Percentiles rank a stretch among this genome's conserved stretches.
phyloP scores from a whole-genome alignment of 37 sponge, comb jelly and placozoan species.

The Aphrocallistes beatrix region DNA sequence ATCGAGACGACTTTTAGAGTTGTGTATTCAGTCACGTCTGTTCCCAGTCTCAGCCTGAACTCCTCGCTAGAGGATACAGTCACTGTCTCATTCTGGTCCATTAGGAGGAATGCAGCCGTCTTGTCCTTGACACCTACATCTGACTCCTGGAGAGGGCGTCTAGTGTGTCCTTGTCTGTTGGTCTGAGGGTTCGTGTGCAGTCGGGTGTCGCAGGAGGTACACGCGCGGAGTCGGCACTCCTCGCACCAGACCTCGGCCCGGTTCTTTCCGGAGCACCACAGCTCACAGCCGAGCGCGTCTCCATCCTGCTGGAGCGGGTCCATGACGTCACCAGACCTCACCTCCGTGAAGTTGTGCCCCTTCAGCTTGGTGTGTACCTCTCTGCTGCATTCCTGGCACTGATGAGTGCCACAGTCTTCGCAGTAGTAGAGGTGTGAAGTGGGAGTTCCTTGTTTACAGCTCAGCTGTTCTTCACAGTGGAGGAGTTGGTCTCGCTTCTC shows the following conservation, averaged over 20 bases:
- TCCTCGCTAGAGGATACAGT: neutral
- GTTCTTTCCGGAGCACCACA: constrained; percentile 30
- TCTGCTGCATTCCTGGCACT: constrained; percentile 34
- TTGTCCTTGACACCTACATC: neutral
- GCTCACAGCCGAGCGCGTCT: constrained; percentile 25
- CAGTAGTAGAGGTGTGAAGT: constrained; percentile 23
- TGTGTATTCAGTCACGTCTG: neutral
- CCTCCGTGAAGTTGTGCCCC: constrained; percentile 15
- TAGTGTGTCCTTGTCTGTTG: constrained; percentile 11
- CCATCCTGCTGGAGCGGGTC: neutral
- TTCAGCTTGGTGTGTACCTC: constrained; percentile 35
- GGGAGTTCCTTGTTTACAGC: neutral
- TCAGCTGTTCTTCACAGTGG: constrained; percentile 28
- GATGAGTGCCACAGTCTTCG: constrained; percentile 40
- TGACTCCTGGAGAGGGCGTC: neutral
- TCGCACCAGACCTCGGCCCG: constrained; percentile 25
- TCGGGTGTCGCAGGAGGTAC: constrained; percentile 37
- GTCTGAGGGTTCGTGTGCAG: constrained; percentile 35
- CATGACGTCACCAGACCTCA: neutral
- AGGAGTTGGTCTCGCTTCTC: neutral
- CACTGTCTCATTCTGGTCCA: neutral
- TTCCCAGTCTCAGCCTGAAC: neutral
- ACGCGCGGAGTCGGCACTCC: constrained; percentile 31
- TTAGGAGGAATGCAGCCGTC: neutral
- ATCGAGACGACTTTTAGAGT: constrained; percentile 86